A percentile compares a stretch with the other conserved stretches of the same genome.
Conservation (phyloP, 2,888 invertebrate species). For the Minunthozetes semirufus region DNA sequence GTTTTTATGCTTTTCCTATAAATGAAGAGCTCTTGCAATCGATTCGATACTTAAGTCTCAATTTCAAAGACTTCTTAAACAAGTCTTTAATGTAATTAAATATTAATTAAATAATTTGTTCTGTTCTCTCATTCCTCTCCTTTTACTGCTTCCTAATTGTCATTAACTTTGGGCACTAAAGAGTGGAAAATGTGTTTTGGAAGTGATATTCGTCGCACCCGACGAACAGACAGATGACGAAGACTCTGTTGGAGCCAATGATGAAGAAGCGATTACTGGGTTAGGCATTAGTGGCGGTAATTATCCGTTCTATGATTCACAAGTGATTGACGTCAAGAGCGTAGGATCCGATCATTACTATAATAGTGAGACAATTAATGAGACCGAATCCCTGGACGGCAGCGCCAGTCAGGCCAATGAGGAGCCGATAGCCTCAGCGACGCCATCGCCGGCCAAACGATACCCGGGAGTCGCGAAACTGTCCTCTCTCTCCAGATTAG, state of each 20-base stretch:
- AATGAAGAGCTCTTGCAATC: too few species aligned
- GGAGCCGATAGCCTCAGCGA: neutral
- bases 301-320: slow-evolving; percentile 22
- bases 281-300: slow-evolving; percentile 17
- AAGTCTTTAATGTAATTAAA: too few species aligned
- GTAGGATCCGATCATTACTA: neutral
- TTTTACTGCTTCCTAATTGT: too few species aligned
- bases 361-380: slow-evolving; percentile 21
- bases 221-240: slow-evolving; percentile 39
- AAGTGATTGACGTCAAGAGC: slow-evolving; percentile 18
- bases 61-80: too few species aligned
- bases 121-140: too few species aligned
- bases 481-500: neutral
- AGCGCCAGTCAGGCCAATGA: slow-evolving; percentile 13
- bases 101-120: neutral
- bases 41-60: too few species aligned
- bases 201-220: slow-evolving; percentile 41
- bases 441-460: slow-evolving; percentile 29
- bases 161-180: neutral
- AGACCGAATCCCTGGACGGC: slow-evolving; percentile 15
- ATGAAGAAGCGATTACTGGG: slow-evolving; percentile 5
- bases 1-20: too few species aligned
- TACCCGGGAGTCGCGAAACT: slow-evolving; percentile 35
- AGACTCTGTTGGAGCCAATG: slow-evolving; percentile 29
- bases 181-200: slow-evolving; percentile 39